Conservation (phyloP, 2,113 vertebrate genomes). For the Protobothrops flavoviridis region DNA sequence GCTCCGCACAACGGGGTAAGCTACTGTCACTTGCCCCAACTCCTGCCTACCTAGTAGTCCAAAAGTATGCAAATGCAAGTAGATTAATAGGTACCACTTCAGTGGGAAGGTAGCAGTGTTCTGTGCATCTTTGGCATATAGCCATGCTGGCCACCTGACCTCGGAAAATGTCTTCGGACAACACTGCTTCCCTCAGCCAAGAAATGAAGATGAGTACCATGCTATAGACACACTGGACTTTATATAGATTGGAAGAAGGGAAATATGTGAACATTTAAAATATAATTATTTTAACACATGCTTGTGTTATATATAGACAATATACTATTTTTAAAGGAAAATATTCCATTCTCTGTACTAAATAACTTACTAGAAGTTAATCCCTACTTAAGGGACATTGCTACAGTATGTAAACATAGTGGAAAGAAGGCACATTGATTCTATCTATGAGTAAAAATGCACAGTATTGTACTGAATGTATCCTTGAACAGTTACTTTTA, state of each 20-base stretch:
- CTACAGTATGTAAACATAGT: background rate
- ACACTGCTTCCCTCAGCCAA: background rate
- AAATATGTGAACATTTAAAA: background rate
- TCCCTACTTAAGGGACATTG: background rate
- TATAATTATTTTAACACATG: background rate
- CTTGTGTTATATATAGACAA: background rate
- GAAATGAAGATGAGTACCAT: background rate
- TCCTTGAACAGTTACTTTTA: background rate
- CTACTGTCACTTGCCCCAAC: background rate
- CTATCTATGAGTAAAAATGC: background rate
- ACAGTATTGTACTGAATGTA: too few species aligned
- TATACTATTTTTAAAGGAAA: background rate
- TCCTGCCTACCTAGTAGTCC: background rate
- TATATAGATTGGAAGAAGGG: background rate
- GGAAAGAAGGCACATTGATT: background rate
- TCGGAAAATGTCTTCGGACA: background rate
- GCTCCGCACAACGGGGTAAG: background rate
- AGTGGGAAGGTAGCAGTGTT: background rate
- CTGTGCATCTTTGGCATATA: background rate
- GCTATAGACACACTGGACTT: background rate
- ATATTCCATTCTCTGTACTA: background rate
- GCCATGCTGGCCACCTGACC: background rate
- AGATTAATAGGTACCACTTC: background rate
- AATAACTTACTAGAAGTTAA: background rate
- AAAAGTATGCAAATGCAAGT: background rate